These are phyloP conservation scores for Drosophila nebulosa DNA, from an alignment of 1,140 invertebrate genomes.

Conservation along the genomic window DNA sequence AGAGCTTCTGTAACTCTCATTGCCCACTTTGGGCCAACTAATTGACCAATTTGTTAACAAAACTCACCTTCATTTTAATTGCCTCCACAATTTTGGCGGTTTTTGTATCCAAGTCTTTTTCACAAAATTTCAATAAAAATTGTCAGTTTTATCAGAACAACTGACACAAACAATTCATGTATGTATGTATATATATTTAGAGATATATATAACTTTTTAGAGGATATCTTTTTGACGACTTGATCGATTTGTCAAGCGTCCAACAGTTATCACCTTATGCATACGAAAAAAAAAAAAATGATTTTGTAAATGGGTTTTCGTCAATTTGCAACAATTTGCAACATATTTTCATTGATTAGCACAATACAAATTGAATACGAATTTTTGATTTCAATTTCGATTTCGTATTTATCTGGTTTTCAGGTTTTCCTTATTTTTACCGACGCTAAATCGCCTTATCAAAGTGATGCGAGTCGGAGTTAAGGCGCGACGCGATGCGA, in stretches of 20 bases:
- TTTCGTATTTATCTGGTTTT: background rate
- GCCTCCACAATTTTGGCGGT: conserved; percentile 81
- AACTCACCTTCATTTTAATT: conserved; percentile 80
- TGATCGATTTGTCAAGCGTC: conserved; percentile 55
- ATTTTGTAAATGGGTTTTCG: conserved; percentile 1
- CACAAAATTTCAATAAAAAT: conserved; percentile 48
- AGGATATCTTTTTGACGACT: conserved; percentile 33
- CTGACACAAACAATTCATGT: conserved; percentile 16
- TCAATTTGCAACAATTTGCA: conserved; percentile 40
- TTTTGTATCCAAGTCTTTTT: conserved; percentile 76
- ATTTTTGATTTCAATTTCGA: conserved; percentile 47
- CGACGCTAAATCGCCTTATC: conserved; percentile 25
- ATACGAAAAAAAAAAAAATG: conserved; percentile 25
- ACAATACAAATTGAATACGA: conserved; percentile 32
- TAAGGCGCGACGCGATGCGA: conserved; percentile 9
- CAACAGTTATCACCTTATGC: conserved; percentile 31
- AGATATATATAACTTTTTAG: background rate
- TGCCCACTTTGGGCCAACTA: too few relatives aligned
- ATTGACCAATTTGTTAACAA: too few relatives aligned
- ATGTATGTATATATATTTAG: background rate
- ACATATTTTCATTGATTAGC: conserved; percentile 56
- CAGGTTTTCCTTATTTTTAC: background rate
- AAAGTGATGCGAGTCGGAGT: background rate
- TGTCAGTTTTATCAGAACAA: conserved; percentile 48
- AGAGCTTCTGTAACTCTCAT: too few relatives aligned